Percentiles rank a stretch among this genome's conserved stretches.
phyloP scores from a whole-genome alignment of 30 jellyfish, hydroid and myxozoan genomes.

The Hydra vulgaris region DNA sequence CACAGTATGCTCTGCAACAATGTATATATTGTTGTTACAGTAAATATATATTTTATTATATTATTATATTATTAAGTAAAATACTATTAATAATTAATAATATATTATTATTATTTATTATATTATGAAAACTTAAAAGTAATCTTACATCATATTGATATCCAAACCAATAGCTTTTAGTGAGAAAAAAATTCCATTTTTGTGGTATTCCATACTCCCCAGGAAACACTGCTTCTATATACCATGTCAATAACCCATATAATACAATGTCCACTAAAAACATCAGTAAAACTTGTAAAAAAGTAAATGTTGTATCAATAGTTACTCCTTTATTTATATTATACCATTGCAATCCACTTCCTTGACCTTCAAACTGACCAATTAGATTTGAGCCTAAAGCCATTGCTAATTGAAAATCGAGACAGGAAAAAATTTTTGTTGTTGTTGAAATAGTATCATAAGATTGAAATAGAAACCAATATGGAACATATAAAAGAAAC shows the following conservation, averaged over 20 bases:
- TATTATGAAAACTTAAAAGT: neutral
- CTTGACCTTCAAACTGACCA: constrained; percentile 88
- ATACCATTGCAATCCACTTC: constrained; percentile 91
- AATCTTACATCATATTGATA: constrained; percentile 27
- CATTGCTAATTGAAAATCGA: constrained; percentile 92
- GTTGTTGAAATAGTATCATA: constrained; percentile 44
- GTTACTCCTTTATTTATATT: constrained; percentile 62
- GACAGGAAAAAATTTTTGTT: constrained; percentile 62
- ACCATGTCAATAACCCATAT: constrained; percentile 82
- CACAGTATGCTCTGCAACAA: too few species aligned
- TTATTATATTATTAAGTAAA: too few species aligned
- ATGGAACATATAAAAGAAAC: constrained; percentile 79
- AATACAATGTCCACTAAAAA: constrained; percentile 51
- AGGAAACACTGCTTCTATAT: constrained; percentile 77
- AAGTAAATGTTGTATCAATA: constrained; percentile 70
- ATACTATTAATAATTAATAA: too few species aligned
- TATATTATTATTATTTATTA: too few species aligned
- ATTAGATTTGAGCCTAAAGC: constrained; percentile 77
- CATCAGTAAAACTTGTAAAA: constrained; percentile 65
- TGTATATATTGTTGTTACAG: too few species aligned
- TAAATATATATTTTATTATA: too few species aligned
- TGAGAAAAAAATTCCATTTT: constrained; percentile 81
- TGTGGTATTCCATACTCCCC: constrained; percentile 90
- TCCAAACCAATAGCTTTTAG: constrained; percentile 70
- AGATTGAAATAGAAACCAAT: constrained; percentile 53